Evolutionary conservation across 1,140 invertebrate species (phyloP).

Genomic region (Belonocnema kinseyi): DNA sequence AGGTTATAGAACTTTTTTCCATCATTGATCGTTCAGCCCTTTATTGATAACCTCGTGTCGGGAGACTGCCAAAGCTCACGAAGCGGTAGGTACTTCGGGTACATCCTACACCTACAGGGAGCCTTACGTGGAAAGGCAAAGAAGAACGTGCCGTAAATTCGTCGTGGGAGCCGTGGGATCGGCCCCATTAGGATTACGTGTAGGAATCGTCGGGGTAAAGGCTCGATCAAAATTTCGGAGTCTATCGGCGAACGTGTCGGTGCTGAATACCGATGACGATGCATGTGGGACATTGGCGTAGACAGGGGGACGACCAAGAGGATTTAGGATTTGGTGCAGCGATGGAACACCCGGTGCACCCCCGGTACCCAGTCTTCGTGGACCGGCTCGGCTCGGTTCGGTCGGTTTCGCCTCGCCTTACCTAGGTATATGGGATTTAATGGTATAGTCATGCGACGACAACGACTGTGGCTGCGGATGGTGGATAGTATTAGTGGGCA

Average conservation of each 20-base stretch:
- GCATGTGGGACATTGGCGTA: constrained; percentile 43
- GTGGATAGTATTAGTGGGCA: constrained; percentile 63
- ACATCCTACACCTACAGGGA: background rate
- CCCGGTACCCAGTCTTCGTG: constrained; percentile 14
- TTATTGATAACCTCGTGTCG: background rate
- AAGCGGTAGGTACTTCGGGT: background rate
- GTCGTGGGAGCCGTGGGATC: constrained; percentile 59
- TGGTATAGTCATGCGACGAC: constrained; percentile 66
- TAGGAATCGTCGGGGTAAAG: constrained; percentile 42
- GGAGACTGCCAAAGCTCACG: background rate
- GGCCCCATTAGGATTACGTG: constrained; percentile 62
- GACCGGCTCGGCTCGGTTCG: constrained; percentile 12
- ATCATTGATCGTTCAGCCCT: background rate
- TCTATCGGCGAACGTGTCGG: constrained; percentile 47
- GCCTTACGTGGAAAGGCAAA: constrained; percentile 55
- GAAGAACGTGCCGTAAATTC: constrained; percentile 58
- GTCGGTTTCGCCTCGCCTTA: constrained; percentile 26
- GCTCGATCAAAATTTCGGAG: constrained; percentile 65
- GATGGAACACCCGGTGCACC: constrained; percentile 29
- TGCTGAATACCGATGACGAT: constrained; percentile 65
- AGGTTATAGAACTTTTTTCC: background rate
- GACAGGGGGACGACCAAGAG: background rate
- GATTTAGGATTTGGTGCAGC: constrained; percentile 12
- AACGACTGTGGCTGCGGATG: constrained; percentile 50
- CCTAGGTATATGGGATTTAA: constrained; percentile 60